phyloP scores from a whole-genome alignment of 2,113 vertebrate species.

The Nothocercus julius region DNA sequence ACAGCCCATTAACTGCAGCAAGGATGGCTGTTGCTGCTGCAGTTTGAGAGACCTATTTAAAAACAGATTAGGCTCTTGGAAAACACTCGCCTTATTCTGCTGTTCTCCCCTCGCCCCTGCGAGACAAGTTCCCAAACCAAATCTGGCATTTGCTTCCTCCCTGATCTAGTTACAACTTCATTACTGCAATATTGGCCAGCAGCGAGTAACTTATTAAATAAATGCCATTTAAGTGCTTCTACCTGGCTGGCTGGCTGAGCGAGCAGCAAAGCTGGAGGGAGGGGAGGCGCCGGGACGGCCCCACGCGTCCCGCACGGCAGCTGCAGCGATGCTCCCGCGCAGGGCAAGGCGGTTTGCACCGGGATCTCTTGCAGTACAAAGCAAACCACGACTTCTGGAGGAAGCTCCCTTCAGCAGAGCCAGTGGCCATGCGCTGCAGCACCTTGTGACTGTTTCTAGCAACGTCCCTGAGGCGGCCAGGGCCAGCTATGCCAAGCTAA shows the following conservation, averaged over 20 bases:
- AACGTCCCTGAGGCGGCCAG: neutral
- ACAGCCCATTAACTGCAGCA: constrained; percentile 74
- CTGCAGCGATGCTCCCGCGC: no score
- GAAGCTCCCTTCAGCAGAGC: neutral
- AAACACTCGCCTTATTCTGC: constrained; percentile 59
- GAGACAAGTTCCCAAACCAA: constrained; percentile 68
- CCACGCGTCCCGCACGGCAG: neutral
- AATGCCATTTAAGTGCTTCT: constrained; percentile 72
- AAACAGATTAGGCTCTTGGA: constrained; percentile 71
- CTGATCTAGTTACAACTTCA: constrained; percentile 77
- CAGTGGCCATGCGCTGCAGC: neutral
- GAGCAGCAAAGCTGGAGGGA: neutral
- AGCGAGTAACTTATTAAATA: constrained; percentile 75
- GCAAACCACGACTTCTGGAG: neutral
- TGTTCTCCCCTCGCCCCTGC: constrained; percentile 18
- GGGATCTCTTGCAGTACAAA: neutral
- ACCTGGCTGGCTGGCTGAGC: constrained; percentile 25
- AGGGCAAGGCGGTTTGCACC: neutral
- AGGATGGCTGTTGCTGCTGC: constrained; percentile 67
- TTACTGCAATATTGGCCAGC: constrained; percentile 73
- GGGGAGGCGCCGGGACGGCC: neutral
- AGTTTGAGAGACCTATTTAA: constrained; percentile 71
- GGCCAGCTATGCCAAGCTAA: neutral
- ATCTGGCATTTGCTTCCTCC: constrained; percentile 62
- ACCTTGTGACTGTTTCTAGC: neutral